Evolutionary conservation across 2,797 vertebrate genomes (phyloP).

Genomic region (Halcyon smyrnensis): DNA sequence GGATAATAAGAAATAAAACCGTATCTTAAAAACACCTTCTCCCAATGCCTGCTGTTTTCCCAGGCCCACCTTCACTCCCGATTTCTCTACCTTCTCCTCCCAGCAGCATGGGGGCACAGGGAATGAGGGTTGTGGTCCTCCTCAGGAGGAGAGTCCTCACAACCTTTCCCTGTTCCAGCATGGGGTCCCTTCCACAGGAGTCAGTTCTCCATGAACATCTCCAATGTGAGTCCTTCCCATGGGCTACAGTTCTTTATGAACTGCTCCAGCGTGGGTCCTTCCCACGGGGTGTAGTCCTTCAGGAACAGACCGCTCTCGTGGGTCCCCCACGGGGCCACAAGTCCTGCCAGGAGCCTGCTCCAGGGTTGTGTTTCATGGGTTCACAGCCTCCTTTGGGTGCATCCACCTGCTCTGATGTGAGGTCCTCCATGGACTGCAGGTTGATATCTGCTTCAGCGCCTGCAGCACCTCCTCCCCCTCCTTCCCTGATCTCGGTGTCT

Average conservation of each 20-base stretch:
- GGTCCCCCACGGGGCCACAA: background rate
- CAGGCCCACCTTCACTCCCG: background rate
- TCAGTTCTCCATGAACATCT: background rate
- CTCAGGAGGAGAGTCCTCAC: background rate
- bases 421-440: background rate
- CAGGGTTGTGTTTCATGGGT: background rate
- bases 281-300: too few relatives aligned
- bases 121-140: background rate
- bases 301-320: background rate
- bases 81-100: background rate
- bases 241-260: background rate
- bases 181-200: background rate
- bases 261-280: background rate
- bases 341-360: background rate
- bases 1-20: background rate
- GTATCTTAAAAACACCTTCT: background rate
- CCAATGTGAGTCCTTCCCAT: background rate
- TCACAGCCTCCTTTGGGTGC: background rate
- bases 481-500: background rate
- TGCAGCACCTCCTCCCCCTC: background rate
- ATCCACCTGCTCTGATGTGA: background rate
- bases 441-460: background rate
- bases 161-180: background rate
- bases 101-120: too few relatives aligned
- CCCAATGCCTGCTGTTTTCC: background rate